Conservation (phyloP, 2,113 vertebrate genomes). For the Cyprinodon variegatus region DNA sequence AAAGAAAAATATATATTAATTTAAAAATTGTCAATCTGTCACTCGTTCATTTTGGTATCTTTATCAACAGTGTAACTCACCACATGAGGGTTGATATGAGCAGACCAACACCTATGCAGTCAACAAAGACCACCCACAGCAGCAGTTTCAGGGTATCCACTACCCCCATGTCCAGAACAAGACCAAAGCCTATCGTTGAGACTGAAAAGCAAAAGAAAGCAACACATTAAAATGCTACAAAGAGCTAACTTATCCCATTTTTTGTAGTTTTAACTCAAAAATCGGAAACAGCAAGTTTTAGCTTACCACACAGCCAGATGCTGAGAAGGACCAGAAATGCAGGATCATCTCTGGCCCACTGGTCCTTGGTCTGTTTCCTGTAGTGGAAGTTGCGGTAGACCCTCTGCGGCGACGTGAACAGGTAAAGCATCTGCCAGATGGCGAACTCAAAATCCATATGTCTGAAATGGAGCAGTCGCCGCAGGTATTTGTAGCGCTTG, state of each 20-base stretch:
- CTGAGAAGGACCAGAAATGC: constrained; percentile 95
- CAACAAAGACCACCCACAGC: constrained; percentile 97
- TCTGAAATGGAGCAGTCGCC: constrained; percentile 88
- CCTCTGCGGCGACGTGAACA: constrained; percentile 95
- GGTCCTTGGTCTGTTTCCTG: constrained; percentile 98
- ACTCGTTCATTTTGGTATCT: background rate
- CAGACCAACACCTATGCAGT: constrained; percentile 95
- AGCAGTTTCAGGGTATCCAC: constrained; percentile 93
- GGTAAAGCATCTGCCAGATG: constrained; percentile 97
- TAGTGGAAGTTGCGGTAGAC: constrained; percentile 99
- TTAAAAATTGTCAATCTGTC: background rate
- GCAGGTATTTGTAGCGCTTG: constrained; percentile 95
- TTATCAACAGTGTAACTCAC: constrained; percentile 75
- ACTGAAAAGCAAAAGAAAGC: constrained; percentile 73
- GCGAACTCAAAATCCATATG: constrained; percentile 99
- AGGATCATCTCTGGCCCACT: constrained; percentile 96
- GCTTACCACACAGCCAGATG: constrained; percentile 94
- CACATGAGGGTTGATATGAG: constrained; percentile 97
- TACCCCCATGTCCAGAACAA: constrained; percentile 93
- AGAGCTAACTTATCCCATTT: rapidly evolving
- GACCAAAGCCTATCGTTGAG: constrained; percentile 94
- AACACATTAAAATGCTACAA: background rate
- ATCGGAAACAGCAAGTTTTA: background rate
- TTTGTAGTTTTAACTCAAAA: background rate
- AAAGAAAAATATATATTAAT: background rate